Base-by-base conservation (phyloP, 2,113 vertebrate species). In the Channa argus region DNA sequence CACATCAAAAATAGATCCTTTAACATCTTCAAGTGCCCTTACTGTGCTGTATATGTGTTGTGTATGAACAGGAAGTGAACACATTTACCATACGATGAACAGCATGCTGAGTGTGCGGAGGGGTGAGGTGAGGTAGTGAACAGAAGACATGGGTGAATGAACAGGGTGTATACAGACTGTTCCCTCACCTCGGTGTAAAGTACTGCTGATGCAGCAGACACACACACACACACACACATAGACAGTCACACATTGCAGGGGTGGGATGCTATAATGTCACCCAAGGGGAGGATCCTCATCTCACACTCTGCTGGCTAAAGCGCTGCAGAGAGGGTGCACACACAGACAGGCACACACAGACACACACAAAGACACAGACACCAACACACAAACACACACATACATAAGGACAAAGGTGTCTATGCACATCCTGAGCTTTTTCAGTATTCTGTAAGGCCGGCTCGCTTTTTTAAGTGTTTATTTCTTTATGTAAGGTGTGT, bases 191-290 rank as follows among this genome's bases (percentile, higher is more conserved):
- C 39, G 55, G 63, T 86, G 71, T 66, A 64, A 77, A 82, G 67
- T 56, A 61, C 14, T 87, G 88, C 86, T 86, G 88, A 80, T 80
- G 77, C 85, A 44, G 90, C 52, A 66, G 39, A 39, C 50, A 34
- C 41, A 54, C 65, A 2, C 52, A 9, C 58, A 37, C 38, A 50
- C 43, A 69, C 50, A 13, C 13, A 0, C 38, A 5, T 24, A n/a
- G 74, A 74, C 36, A 80, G 9, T 33, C 71, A 54, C 47, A 63
- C 55, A 46, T 67, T 79, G 83, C 85, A 84, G 73, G 51, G 72
- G 5, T 51, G 50, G 53, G 53, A 63, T 62, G 66, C 72, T 72
- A 38, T 81, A 83, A 74, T 79, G 72, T 88, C 33, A 50, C 75
- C 81, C 65, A n/a, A n/a, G 58, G 73, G 78, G 80, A 67, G 73